Evolutionary conservation across 2,888 invertebrate genomes (phyloP).

Genomic region (Cryptocephalus primarius): DNA sequence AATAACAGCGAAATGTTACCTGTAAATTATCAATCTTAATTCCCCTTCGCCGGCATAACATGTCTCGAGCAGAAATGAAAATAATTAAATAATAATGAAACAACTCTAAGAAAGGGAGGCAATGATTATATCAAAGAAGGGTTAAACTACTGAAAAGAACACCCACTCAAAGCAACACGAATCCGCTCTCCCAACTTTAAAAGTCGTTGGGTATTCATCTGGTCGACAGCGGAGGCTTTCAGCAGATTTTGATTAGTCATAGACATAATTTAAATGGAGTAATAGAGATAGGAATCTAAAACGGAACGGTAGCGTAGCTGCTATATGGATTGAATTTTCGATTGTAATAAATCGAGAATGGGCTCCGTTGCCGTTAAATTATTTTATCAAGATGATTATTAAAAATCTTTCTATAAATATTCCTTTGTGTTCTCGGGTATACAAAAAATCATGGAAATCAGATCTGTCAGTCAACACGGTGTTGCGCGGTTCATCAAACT

Average conservation of each 20-base stretch:
- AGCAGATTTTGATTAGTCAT: constrained; percentile 40
- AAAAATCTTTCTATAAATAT: constrained; percentile 15
- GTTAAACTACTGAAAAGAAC: constrained; percentile 30
- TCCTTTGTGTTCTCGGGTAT: neutral
- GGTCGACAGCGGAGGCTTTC: constrained; percentile 30
- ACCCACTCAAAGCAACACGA: constrained; percentile 6
- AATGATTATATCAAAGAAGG: constrained; percentile 41
- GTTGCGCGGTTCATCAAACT: too few species aligned
- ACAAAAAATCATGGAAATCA: too few species aligned
- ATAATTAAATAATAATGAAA: constrained; percentile 43
- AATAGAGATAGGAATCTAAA: constrained; percentile 39
- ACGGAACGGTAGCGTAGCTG: constrained; percentile 36
- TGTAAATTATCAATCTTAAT: neutral
- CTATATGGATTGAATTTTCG: constrained; percentile 32
- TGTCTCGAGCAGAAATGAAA: constrained; percentile 41
- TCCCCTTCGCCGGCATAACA: constrained; percentile 16
- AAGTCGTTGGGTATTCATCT: constrained; percentile 5
- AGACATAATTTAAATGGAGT: constrained; percentile 39
- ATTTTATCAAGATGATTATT: constrained; percentile 21
- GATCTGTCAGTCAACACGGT: too few species aligned
- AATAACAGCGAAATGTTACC: constrained; percentile 2
- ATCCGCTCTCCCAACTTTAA: neutral
- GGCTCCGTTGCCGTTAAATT: constrained; percentile 31
- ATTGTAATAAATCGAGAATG: constrained; percentile 35
- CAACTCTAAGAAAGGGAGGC: constrained; percentile 34